Percentiles rank a stretch among this genome's conserved stretches.
Conservation (phyloP, 2,888 invertebrate species). For the Abscondita cerata region DNA sequence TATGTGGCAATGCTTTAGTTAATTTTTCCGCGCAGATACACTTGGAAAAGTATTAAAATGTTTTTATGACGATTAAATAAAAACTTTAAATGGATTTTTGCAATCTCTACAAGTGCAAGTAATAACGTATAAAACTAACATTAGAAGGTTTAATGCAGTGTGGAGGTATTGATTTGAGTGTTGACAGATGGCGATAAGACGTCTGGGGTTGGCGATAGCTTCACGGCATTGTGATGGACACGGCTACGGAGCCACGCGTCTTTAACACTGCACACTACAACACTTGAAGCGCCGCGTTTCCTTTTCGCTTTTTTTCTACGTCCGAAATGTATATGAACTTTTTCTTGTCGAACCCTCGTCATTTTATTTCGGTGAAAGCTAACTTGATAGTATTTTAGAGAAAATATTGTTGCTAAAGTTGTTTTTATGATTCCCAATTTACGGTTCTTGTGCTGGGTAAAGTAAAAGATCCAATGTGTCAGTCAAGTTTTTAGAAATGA, state of each 20-base stretch:
- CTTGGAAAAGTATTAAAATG: too few relatives aligned
- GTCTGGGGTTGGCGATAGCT: slow-evolving; percentile 41
- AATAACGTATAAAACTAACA: slow-evolving; percentile 21
- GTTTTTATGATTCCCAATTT: slow-evolving; percentile 25
- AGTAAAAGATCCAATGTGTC: neutral
- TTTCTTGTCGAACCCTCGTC: slow-evolving; percentile 28
- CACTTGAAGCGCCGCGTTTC: slow-evolving; percentile 20
- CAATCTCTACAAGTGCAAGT: neutral
- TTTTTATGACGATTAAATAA: neutral
- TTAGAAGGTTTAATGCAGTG: slow-evolving; percentile 24
- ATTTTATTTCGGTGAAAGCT: slow-evolving; percentile 22
- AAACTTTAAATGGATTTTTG: slow-evolving; percentile 2
- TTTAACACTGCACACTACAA: slow-evolving; percentile 22
- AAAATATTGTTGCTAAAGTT: slow-evolving; percentile 26
- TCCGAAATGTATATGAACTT: slow-evolving; percentile 22
- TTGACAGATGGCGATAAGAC: slow-evolving; percentile 49
- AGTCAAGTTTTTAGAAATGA: neutral
- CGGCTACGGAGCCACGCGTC: slow-evolving; percentile 30
- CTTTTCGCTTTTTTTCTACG: slow-evolving; percentile 21
- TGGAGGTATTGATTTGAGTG: slow-evolving; percentile 48
- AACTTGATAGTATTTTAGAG: slow-evolving; percentile 28
- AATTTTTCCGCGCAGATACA: too few relatives aligned
- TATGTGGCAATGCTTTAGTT: too few relatives aligned
- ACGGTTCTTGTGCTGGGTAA: slow-evolving; percentile 2
- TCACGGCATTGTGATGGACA: slow-evolving; percentile 43